phyloP scores from a whole-genome alignment of 2,113 vertebrate genomes.

The Xenopus borealis region DNA sequence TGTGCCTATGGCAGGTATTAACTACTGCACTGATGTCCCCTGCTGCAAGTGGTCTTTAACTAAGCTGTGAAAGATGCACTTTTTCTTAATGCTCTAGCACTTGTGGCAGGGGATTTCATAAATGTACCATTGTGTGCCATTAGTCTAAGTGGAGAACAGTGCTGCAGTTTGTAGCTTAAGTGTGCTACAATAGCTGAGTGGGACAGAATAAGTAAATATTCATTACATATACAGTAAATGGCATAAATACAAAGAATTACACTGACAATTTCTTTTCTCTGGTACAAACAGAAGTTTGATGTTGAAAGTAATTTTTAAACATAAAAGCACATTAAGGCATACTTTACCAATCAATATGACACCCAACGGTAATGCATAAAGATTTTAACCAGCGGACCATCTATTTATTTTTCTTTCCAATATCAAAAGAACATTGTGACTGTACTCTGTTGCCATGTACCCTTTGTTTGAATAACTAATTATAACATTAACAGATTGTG shows the following conservation, averaged over 20 bases:
- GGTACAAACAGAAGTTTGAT: not conserved
- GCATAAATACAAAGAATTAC: not conserved
- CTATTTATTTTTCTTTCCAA: constrained; percentile 1
- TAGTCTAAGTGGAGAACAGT: too few species aligned
- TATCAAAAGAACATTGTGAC: constrained; percentile 13
- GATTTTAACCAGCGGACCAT: constrained; percentile 1
- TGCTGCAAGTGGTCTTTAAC: too few species aligned
- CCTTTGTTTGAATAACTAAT: constrained; percentile 25
- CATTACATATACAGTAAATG: too few species aligned
- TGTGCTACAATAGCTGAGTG: too few species aligned
- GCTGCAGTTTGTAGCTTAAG: too few species aligned
- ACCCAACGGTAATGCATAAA: not conserved
- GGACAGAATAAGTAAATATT: too few species aligned
- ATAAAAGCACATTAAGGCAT: not conserved
- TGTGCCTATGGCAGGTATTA: too few species aligned
- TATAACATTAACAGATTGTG: constrained; percentile 24
- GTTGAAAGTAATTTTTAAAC: not conserved
- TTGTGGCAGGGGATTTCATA: too few species aligned
- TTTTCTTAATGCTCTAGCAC: too few species aligned
- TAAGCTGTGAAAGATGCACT: too few species aligned
- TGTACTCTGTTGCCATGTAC: not conserved
- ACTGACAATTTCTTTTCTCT: not conserved
- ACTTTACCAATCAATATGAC: not conserved
- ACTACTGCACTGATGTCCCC: too few species aligned
- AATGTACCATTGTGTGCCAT: too few species aligned